Evolutionary conservation across 2,113 vertebrate species (phyloP), one percentile per base, ranked within the genome.

Genomic region (Peromyscus maniculatus): DNA sequence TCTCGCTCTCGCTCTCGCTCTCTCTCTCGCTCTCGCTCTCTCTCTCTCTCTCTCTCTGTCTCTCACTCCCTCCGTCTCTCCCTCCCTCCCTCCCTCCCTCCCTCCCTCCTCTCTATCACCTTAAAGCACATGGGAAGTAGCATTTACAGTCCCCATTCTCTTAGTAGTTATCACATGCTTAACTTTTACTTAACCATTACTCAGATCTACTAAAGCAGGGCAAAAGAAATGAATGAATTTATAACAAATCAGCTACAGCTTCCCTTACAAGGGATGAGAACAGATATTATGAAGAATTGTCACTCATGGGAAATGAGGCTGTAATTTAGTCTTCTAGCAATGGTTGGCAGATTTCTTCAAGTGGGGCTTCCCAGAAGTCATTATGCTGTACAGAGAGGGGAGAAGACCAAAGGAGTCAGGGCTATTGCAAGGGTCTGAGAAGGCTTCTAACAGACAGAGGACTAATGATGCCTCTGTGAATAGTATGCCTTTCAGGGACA

Each of bases 321-420:
- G 49, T 86, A 31, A 94, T 84, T 89, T 74, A 84, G 62, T 46
- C 33, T 93, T 87, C 46, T 11, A 84, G 84, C 59, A 49, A 87
- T 12, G 2, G 57, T 31, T 86, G 74, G 31, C 24, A 80, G 78
- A 92, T 26, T 39, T 75, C 43, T 75, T 84, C 7, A 87, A 80
- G 36, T 26, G 16, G n/a, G 74, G 28, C 91, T 82, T 93, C 86
- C 64, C 64, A 87, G 87, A 91, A 97, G 11, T 5, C 77, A 77
- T 64, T 91, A 62, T 43, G 22, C 13, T 92, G 24, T 74, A 62
- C 33, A n/a, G 49, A 31, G 33, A 96, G 17, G 43, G n/a, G 86
- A 13, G 12, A 77, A 13, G 33, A 55, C 71, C 86, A 95, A 91
- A 57, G 26, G 24, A 94, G 28, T 10, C 33, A 66, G 36, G 39